phyloP scores from a whole-genome alignment of 2,113 vertebrate genomes.

The Triplophysa rosa region DNA sequence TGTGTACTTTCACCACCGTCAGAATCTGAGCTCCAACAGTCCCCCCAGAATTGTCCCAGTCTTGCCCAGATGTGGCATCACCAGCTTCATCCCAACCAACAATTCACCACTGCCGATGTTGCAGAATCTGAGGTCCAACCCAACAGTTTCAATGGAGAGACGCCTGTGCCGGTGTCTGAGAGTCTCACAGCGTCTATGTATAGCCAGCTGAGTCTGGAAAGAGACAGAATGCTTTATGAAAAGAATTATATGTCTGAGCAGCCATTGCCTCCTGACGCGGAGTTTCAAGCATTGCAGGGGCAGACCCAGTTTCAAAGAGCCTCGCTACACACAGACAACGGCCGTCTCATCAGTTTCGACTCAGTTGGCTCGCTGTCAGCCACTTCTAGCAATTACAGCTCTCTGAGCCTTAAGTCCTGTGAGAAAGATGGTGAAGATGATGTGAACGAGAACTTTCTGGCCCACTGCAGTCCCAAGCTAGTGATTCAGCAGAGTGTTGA shows the following conservation, averaged over 20 bases:
- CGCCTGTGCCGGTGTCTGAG: slow-evolving; percentile 73
- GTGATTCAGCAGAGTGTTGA: slow-evolving; percentile 98
- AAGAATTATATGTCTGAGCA: slow-evolving; percentile 88
- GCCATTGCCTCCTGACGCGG: slow-evolving; percentile 84
- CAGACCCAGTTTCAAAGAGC: slow-evolving; percentile 94
- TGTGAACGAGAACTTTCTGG: slow-evolving; percentile 92
- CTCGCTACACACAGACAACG: slow-evolving; percentile 88
- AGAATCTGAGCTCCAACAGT: slow-evolving; percentile 92
- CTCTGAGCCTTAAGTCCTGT: slow-evolving; percentile 93
- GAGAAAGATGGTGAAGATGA: slow-evolving; percentile 95
- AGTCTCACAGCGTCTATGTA: slow-evolving; percentile 82
- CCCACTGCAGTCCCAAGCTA: slow-evolving; percentile 97
- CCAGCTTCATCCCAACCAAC: slow-evolving; percentile 73
- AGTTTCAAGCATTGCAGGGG: slow-evolving; percentile 91
- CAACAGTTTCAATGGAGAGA: slow-evolving; percentile 75
- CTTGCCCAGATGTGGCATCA: slow-evolving; percentile 85
- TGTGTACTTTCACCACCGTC: slow-evolving; percentile 91
- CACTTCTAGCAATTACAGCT: slow-evolving; percentile 94
- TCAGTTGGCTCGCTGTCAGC: slow-evolving; percentile 93
- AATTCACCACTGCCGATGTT: slow-evolving; percentile 77
- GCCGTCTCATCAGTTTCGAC: slow-evolving; percentile 95
- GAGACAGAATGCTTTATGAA: slow-evolving; percentile 88
- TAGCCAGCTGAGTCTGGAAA: slow-evolving; percentile 81
- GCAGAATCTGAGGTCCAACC: slow-evolving; percentile 79
- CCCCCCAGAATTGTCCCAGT: slow-evolving; percentile 85